Evolutionary conservation across 2,888 invertebrate species (phyloP), one percentile per base, ranked within the genome.

Genomic region (Punctoribates punctum): DNA sequence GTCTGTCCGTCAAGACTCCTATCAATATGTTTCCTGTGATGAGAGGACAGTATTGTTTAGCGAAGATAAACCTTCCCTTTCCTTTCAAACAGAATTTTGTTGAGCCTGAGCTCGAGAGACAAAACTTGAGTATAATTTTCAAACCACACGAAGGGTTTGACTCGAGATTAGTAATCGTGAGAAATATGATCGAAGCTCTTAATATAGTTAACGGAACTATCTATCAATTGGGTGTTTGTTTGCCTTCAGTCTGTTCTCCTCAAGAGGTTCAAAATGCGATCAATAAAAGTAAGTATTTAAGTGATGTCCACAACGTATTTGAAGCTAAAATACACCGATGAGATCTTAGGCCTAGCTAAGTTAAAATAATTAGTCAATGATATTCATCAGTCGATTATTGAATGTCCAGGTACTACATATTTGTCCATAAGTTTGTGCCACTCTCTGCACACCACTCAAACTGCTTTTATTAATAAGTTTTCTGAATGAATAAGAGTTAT

Each of bases 201-300:
- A 65, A 65, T 65, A 29, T 65, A 65, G 65, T 29, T 29, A 27
- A 65, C 15, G 65, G 65, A 65, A 34, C 65, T 8, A n/a, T 65
- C 5, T 65, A 9, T 65, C 34, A 17, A 34, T 29, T 65, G 17
- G 65, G 65, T 11, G 17, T 65, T 8, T 65, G 65, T 65, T 4
- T 65, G 17, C 65, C 65, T 1, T 65, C 65, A 4, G n/a, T 34
- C 11, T 65, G 65, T n/a, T 29, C 8, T 8, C 25, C 65, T 29
- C 4, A 27, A n/a, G 65, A 65, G 17, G 34, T 65, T 8, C 29
- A 65, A 17, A 27, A 27, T 9, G 29, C 29, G 65, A 2, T 65
- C 1, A 65, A 65, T 29, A 65, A 65, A 65, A 65, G 65, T 65
- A 17, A 29, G 34, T 65, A 34, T 11, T 48, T 48, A 11, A 3